phyloP scores from a whole-genome alignment of 2,888 invertebrate genomes.

The Cosmia pyralina region DNA sequence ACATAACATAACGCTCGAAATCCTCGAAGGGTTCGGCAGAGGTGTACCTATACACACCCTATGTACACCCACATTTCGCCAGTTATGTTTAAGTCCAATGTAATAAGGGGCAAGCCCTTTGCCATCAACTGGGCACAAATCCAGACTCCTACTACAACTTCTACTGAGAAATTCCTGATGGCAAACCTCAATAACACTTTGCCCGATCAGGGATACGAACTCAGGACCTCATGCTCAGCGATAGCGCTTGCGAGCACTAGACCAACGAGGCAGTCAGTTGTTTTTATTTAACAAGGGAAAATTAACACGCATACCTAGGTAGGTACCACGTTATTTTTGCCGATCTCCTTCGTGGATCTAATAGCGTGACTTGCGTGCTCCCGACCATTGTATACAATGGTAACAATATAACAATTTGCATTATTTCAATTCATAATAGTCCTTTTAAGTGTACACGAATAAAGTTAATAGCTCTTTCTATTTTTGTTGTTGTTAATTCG shows the following conservation, averaged over 20 bases:
- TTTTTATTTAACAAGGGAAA: slow-evolving; percentile 44
- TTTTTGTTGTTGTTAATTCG: slow-evolving; percentile 22
- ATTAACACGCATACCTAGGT: slow-evolving; percentile 32
- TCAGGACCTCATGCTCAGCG: neutral
- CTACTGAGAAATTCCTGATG: neutral
- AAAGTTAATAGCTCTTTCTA: slow-evolving; percentile 33
- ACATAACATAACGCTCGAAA: neutral
- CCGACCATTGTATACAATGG: slow-evolving; percentile 13
- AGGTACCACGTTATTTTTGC: slow-evolving; percentile 20
- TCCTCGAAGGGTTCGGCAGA: neutral
- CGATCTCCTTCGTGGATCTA: slow-evolving; percentile 65
- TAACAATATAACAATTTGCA: slow-evolving; percentile 57
- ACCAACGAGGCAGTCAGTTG: neutral
- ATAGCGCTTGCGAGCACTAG: neutral
- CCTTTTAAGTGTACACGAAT: slow-evolving; percentile 48
- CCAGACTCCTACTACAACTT: neutral
- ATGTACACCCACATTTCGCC: neutral
- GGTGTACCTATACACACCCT: neutral
- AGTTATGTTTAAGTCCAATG: neutral
- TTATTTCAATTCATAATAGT: slow-evolving; percentile 52
- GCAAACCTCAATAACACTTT: neutral
- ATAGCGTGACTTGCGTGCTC: slow-evolving; percentile 63
- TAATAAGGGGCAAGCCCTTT: neutral
- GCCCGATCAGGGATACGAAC: neutral
- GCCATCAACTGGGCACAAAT: neutral